A percentile compares a stretch with the other conserved stretches of the same genome.
Conservation (phyloP, 2,113 vertebrate genomes). For the Candoia aspera region DNA sequence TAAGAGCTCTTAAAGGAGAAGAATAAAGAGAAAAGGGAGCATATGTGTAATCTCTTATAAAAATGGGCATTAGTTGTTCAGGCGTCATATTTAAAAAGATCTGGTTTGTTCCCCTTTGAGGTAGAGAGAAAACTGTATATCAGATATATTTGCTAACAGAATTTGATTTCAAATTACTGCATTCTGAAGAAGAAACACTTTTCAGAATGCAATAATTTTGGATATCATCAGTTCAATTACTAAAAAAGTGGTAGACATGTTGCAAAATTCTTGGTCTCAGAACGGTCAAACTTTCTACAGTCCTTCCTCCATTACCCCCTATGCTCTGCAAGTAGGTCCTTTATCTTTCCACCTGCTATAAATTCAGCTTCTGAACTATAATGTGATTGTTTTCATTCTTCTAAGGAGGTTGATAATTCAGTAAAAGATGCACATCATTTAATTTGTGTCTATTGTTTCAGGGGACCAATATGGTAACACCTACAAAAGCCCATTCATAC, state of each 20-base stretch:
- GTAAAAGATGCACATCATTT: background rate
- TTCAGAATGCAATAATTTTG: background rate
- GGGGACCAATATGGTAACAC: background rate
- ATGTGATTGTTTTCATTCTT: background rate
- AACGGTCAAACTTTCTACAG: background rate
- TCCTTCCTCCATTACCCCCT: background rate
- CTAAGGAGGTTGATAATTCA: background rate
- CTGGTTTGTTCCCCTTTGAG: background rate
- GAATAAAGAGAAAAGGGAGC: slow-evolving; percentile 33
- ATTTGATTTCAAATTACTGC: background rate
- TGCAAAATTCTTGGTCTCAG: background rate
- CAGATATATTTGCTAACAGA: background rate
- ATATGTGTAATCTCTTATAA: slow-evolving; percentile 36
- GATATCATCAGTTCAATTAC: slow-evolving; percentile 22
- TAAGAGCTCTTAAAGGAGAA: slow-evolving; percentile 32
- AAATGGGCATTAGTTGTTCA: slow-evolving; percentile 34
- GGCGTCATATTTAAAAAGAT: slow-evolving; percentile 30
- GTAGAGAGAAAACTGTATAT: slow-evolving; percentile 13
- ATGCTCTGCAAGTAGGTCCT: background rate
- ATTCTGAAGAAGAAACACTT: slow-evolving; percentile 8
- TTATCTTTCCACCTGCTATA: background rate
- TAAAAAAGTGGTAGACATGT: background rate
- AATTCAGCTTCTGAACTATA: background rate
- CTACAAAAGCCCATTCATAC: background rate
- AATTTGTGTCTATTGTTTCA: background rate